Base-by-base conservation (phyloP, 92 coral and sea anemone genomes). In the Blastomussa wellsi region DNA sequence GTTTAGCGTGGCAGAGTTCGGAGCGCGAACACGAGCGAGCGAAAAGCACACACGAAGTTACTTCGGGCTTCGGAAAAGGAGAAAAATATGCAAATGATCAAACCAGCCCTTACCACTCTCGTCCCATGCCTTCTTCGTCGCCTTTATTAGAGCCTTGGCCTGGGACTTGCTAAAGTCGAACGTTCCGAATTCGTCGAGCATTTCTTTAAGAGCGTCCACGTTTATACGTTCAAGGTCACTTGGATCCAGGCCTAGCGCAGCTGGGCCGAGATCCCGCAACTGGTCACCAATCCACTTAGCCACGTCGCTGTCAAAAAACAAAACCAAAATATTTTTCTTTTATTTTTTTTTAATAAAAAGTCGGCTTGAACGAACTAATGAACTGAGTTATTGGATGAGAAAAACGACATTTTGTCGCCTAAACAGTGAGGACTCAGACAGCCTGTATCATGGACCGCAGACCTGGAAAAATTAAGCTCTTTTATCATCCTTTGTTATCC, bases 191-290 rank as follows among this genome's bases (percentile, higher is more conserved):
- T 97, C 98, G 59, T 90, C 93, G 76, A 92, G 39, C 53, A 97
- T 83, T 84, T 97, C 98, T 29, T 94, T 94, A 17, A 97, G 84
- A 1, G 97, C 90, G 48, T 93, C 92, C 70, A 88, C 79, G 80
- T 90, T 95, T 68, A 97, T 97, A n/a, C 89, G 90, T 26, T 94
- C 91, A 75, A 97, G 92, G 79, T 97, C 98, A 87, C 95, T 88
- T 22, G 95, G 86, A 62, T 84, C 88, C 79, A 94, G 92, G 15
- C 95, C 95, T 68, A 90, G 80, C 76, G 95, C 76, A 38, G 98
- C 99, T 15, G 98, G 98, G 17, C 98, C 98, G 73, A 96, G 93
- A 77, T 94, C 93, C 51, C 95, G 95, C 91, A 95, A 91, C 84
- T 92, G 95, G 72, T 87, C 93, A 79, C 92, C 90, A 66, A 89